Conservation (phyloP, 2,113 vertebrate species). For the Esox niger region DNA sequence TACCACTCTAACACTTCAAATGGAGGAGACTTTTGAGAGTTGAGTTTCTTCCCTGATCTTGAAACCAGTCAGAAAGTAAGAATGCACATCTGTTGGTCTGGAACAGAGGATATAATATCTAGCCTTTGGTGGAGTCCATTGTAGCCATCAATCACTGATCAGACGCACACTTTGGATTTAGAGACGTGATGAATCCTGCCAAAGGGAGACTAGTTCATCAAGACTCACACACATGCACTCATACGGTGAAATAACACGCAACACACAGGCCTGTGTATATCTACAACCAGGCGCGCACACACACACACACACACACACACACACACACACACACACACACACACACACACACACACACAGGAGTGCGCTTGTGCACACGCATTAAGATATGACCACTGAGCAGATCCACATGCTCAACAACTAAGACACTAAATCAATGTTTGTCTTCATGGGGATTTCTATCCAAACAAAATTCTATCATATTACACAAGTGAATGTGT, state of each 20-base stretch:
- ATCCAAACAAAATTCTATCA: too few relatives aligned
- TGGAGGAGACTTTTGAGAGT: neutral
- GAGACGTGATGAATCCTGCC: slow-evolving; percentile 24
- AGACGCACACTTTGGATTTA: slow-evolving; percentile 25
- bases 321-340: neutral
- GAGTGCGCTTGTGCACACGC: neutral
- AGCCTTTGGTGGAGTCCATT: slow-evolving; percentile 5
- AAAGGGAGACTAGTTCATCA: neutral
- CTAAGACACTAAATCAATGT: too few relatives aligned
- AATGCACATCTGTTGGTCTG: slow-evolving; percentile 7
- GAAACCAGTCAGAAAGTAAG: neutral
- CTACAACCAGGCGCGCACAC: slow-evolving; percentile 26
- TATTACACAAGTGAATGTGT: too few relatives aligned
- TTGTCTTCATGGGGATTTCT: too few relatives aligned
- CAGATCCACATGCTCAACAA: too few relatives aligned
- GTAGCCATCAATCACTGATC: slow-evolving; percentile 24
- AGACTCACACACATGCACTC: slow-evolving; percentile 6
- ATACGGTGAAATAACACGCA: slow-evolving; percentile 24
- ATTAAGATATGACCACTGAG: neutral
- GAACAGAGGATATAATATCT: slow-evolving; percentile 7
- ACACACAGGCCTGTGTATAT: neutral
- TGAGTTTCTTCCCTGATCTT: neutral
- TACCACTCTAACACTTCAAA: neutral
- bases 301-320: slow-evolving; percentile 1
- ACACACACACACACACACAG: slow-evolving; percentile 13